Percentiles rank a stretch among this genome's conserved stretches.
Conservation (phyloP, 2,888 invertebrate genomes). For the Thera britannica region DNA sequence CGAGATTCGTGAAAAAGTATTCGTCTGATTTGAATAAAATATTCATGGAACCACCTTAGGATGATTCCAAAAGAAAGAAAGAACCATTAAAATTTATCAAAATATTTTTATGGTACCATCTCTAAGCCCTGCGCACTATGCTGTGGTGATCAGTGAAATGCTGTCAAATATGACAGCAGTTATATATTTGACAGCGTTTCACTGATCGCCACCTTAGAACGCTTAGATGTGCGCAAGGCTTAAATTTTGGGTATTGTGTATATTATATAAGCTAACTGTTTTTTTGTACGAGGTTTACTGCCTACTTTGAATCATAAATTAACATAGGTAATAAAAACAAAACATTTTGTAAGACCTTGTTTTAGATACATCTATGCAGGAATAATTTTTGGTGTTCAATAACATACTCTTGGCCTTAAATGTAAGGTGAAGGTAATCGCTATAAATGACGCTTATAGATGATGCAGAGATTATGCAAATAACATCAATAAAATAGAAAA, state of each 20-base stretch:
- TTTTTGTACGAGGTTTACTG: too few species aligned
- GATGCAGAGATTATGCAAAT: constrained; percentile 21
- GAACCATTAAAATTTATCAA: neutral
- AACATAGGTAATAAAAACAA: neutral
- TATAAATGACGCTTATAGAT: neutral
- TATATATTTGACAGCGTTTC: too few species aligned
- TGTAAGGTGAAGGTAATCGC: constrained; percentile 21
- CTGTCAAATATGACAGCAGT: too few species aligned
- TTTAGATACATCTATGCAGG: constrained; percentile 16
- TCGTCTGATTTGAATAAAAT: constrained; percentile 1
- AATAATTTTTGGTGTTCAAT: neutral
- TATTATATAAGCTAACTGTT: too few species aligned
- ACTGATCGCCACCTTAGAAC: too few species aligned
- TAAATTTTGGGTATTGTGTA: too few species aligned
- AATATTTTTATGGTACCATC: too few species aligned
- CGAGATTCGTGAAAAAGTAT: neutral
- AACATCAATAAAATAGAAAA: too few species aligned
- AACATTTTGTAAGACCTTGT: constrained; percentile 1
- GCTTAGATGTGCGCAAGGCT: too few species aligned
- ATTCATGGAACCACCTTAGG: constrained; percentile 1
- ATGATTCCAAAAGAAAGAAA: neutral
- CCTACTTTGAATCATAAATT: neutral
- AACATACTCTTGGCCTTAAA: constrained; percentile 17
- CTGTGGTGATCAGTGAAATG: too few species aligned
- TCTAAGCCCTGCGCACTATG: too few species aligned